Conservation (phyloP, 2,113 vertebrate genomes). For the Nothoprocta pentlandii region DNA sequence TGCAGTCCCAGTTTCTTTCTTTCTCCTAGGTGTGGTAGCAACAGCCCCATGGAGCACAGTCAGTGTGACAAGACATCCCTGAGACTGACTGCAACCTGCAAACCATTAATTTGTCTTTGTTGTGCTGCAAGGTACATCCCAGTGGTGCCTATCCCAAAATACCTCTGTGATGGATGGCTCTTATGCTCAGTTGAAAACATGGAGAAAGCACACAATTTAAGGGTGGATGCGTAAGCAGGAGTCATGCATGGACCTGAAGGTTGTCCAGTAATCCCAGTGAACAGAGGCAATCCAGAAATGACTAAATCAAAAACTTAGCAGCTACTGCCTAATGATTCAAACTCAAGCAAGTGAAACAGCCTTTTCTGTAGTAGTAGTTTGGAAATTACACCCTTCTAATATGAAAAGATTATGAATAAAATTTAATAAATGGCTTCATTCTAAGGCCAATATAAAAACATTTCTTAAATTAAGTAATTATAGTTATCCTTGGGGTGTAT, state of each 20-base stretch:
- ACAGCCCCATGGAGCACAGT: not conserved
- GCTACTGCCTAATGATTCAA: not conserved
- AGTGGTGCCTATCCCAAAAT: not conserved
- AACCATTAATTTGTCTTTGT: not conserved
- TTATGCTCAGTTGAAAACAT: not conserved
- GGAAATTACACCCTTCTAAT: not conserved
- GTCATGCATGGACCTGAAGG: not conserved
- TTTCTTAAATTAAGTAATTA: conserved; percentile 1
- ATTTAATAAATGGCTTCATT: not conserved
- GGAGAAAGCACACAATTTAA: not conserved
- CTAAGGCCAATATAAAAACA: not conserved
- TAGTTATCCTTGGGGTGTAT: not conserved
- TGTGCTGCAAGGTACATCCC: not conserved
- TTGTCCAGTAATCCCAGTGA: not conserved
- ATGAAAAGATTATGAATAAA: not conserved
- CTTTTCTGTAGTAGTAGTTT: not conserved
- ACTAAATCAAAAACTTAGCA: not conserved
- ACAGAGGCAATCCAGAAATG: not conserved
- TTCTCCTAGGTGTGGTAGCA: not conserved
- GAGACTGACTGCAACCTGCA: not conserved
- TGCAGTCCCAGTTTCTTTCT: not conserved
- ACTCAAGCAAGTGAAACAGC: not conserved
- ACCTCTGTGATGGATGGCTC: not conserved
- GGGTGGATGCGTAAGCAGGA: not conserved
- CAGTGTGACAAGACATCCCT: not conserved